These are phyloP conservation scores for Lithosia quadra DNA, from an alignment of 2,888 invertebrate species.

Conservation along the genomic window DNA sequence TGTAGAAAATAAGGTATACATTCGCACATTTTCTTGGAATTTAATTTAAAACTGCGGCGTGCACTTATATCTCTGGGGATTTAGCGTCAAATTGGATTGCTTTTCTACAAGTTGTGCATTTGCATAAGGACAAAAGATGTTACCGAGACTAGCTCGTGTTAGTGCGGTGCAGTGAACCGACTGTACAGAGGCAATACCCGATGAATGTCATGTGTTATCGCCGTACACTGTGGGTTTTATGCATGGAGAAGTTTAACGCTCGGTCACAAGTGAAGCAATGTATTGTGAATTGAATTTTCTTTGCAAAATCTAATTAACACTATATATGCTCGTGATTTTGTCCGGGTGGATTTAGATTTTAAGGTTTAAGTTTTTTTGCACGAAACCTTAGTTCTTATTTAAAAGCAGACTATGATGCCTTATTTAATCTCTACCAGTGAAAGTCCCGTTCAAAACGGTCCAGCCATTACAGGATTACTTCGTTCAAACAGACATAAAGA, in stretches of 20 bases:
- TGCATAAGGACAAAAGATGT: conserved; percentile 73
- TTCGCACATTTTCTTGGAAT: conserved; percentile 55
- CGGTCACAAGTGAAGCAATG: neutral
- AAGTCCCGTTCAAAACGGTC: no score
- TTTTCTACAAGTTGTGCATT: conserved; percentile 78
- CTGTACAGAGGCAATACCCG: conserved; percentile 24
- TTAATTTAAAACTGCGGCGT: conserved; percentile 78
- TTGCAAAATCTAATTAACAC: no score
- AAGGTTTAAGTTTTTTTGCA: no score
- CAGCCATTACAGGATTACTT: no score
- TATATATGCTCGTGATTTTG: no score
- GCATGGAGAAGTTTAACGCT: neutral
- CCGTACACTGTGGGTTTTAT: neutral
- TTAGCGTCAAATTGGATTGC: conserved; percentile 80
- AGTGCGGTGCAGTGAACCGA: conserved; percentile 23
- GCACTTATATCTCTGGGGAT: conserved; percentile 73
- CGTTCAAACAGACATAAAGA: no score
- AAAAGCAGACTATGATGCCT: no score
- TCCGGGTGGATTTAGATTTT: no score
- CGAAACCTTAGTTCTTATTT: no score
- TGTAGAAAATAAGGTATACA: conserved; percentile 50
- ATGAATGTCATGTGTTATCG: conserved; percentile 12
- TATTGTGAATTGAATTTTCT: no score
- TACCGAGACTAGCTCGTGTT: conserved; percentile 35
- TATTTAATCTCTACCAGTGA: no score